phyloP scores from a whole-genome alignment of 2,888 invertebrate genomes.

The Anthrax anthrax region DNA sequence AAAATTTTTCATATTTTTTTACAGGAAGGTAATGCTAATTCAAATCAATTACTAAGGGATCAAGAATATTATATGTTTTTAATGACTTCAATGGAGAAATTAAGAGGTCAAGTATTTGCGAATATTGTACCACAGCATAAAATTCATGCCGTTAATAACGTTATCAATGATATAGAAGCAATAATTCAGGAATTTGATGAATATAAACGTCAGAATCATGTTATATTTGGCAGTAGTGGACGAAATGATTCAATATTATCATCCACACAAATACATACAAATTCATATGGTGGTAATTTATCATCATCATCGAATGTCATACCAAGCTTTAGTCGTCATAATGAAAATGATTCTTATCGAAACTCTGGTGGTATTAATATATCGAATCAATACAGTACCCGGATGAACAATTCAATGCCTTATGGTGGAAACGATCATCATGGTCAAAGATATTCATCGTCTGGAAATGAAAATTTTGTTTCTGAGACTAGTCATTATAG shows the following conservation, averaged over 20 bases:
- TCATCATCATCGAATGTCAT: too few relatives aligned
- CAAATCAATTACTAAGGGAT: constrained; percentile 3
- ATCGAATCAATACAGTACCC: too few relatives aligned
- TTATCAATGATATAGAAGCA: neutral
- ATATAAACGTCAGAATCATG: neutral
- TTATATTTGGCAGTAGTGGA: neutral
- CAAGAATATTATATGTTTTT: constrained; percentile 4
- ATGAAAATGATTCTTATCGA: too few relatives aligned
- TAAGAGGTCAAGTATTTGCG: constrained; percentile 4
- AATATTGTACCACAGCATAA: neutral
- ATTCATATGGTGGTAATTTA: neutral
- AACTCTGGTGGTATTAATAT: too few relatives aligned
- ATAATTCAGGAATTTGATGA: neutral
- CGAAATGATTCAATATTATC: neutral
- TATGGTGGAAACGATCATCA: too few relatives aligned
- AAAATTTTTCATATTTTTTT: too few relatives aligned
- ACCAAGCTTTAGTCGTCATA: too few relatives aligned
- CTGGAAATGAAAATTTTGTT: neutral
- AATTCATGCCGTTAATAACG: neutral
- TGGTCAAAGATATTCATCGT: too few relatives aligned
- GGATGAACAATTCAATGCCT: too few relatives aligned
- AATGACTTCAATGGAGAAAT: constrained; percentile 4
- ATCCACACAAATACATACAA: neutral
- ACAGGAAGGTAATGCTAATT: constrained; percentile 8
- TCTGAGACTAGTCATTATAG: neutral